phyloP scores from a whole-genome alignment of 2,888 invertebrate species.

The Eurois occulta region DNA sequence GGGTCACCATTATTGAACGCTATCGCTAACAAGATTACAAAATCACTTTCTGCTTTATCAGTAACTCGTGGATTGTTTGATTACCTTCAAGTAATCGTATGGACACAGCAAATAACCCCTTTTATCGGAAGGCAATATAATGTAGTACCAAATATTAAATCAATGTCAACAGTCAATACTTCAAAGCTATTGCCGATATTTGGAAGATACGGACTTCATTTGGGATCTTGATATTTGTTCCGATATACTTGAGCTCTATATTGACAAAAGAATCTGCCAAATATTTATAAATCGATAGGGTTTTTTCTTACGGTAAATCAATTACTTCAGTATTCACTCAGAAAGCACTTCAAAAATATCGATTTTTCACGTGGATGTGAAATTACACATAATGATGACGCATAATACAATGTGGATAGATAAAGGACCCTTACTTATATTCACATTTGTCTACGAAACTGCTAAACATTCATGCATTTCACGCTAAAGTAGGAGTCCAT shows the following conservation, averaged over 20 bases:
- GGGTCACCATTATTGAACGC: conserved; percentile 16
- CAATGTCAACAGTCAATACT: conserved; percentile 39
- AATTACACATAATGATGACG: conserved; percentile 13
- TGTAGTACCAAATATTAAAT: conserved; percentile 49
- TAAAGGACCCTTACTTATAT: background rate
- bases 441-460: conserved; percentile 13
- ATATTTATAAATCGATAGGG: background rate
- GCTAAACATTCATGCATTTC: background rate
- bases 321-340: background rate
- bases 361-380: background rate
- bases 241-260: background rate
- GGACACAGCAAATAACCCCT: conserved; percentile 38
- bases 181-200: conserved; percentile 41
- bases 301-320: background rate
- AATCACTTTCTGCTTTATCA: conserved; percentile 35
- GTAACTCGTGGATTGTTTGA: conserved; percentile 23
- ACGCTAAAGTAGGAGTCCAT: background rate
- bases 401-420: conserved; percentile 2
- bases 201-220: background rate
- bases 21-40: conserved; percentile 46
- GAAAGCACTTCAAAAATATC: background rate
- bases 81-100: conserved; percentile 22
- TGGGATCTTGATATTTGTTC: conserved; percentile 19
- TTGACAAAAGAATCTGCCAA: background rate
- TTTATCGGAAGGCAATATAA: conserved; percentile 45